Evolutionary conservation across 2,797 vertebrate species (phyloP).

Genomic region (Melanotaenia nigrans): DNA sequence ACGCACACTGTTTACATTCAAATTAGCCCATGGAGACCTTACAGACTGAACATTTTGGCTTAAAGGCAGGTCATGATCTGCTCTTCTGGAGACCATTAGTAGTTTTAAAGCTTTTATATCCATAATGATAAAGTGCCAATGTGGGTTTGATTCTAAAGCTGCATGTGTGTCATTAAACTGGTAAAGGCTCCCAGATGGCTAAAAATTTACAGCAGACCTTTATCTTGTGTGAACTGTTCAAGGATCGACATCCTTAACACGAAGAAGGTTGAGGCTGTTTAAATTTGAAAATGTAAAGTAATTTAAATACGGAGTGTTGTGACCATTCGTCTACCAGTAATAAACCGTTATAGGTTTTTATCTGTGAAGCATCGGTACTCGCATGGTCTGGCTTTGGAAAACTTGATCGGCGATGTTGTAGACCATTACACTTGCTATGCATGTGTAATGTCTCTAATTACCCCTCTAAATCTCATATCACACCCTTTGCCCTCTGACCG

Average conservation of each 20-base stretch:
- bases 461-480: constrained; percentile 25
- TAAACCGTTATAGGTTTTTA: not conserved
- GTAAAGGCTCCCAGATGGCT: constrained; percentile 2
- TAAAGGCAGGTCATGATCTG: constrained; percentile 55
- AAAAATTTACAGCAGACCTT: constrained; percentile 11
- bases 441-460: constrained; percentile 72
- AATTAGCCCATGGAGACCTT: constrained; percentile 65
- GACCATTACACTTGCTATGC: constrained; percentile 58
- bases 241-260: not conserved
- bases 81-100: constrained; percentile 41
- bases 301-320: constrained; percentile 1
- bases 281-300: not conserved
- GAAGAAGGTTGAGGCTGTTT: not conserved
- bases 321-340: constrained; percentile 32
- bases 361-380: too few relatives aligned
- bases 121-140: constrained; percentile 43
- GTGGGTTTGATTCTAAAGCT: constrained; percentile 39
- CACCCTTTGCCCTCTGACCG: constrained; percentile 25
- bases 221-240: constrained; percentile 10
- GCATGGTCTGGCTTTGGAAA: not conserved
- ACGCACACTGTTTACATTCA: constrained; percentile 63
- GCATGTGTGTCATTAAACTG: constrained; percentile 16
- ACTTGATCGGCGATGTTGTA: constrained; percentile 50
- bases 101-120: constrained; percentile 37
- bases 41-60: constrained; percentile 41